Percentiles rank a stretch among this genome's conserved stretches.
These are phyloP conservation scores for Semnornis frantzii DNA, from an alignment of 2,113 vertebrate species.

Conservation along the genomic window DNA sequence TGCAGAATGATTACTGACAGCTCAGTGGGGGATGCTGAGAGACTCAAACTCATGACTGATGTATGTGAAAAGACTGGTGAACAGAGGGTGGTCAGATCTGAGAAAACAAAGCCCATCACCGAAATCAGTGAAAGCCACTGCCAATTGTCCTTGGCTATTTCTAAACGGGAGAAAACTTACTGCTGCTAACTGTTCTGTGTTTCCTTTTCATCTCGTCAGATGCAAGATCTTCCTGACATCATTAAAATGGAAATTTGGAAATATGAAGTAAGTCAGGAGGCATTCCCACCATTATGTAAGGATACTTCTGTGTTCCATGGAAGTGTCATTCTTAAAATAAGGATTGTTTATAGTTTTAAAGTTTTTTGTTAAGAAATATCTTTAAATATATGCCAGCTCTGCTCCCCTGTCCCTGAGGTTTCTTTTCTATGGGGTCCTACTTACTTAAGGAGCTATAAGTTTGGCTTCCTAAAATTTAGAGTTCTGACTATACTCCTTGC, in stretches of 20 bases:
- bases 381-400: too few relatives aligned
- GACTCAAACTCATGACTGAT: background rate
- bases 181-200: background rate
- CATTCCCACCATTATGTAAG: background rate
- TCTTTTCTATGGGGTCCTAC: too few relatives aligned
- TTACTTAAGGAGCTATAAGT: too few relatives aligned
- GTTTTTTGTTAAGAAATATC: background rate
- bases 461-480: too few relatives aligned
- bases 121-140: conserved; percentile 18
- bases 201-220: conserved; percentile 2
- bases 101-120: background rate
- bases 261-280: background rate
- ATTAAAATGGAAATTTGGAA: conserved; percentile 9
- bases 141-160: background rate
- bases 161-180: background rate
- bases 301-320: background rate
- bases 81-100: background rate
- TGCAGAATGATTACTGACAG: background rate
- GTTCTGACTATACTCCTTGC: too few relatives aligned
- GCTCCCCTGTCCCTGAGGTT: too few relatives aligned
- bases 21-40: background rate
- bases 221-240: background rate
- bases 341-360: background rate
- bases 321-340: background rate
- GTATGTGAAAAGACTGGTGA: background rate